phyloP scores from a whole-genome alignment of 2,113 vertebrate species.

The crab-eating macaque (Macaca fascicularis) region DNA sequence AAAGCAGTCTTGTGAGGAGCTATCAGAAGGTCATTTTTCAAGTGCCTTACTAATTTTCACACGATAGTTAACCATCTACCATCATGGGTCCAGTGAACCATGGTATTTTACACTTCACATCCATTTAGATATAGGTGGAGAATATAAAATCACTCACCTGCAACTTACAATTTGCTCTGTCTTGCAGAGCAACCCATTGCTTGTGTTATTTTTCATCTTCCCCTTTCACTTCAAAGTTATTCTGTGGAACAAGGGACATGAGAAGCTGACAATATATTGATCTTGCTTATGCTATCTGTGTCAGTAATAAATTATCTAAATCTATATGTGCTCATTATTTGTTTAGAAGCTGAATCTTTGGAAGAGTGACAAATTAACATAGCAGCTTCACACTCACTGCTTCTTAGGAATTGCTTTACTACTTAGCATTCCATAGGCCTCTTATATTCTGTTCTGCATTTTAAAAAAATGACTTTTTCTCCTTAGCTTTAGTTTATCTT shows the following conservation, averaged over 20 bases:
- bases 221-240: neutral
- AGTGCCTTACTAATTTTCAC: neutral
- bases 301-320: neutral
- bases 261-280: neutral
- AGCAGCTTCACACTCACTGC: neutral
- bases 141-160: neutral
- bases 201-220: neutral
- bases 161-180: neutral
- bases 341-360: neutral
- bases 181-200: neutral
- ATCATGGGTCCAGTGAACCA: neutral
- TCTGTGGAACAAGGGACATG: neutral
- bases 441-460: neutral
- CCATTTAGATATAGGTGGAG: neutral
- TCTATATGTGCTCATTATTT: neutral
- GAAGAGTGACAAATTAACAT: neutral
- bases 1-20: neutral
- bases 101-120: neutral
- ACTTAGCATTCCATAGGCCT: neutral
- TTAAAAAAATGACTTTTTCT: neutral
- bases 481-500: neutral
- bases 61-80: neutral
- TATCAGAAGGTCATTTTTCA: neutral
- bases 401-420: neutral
- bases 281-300: neutral